These are phyloP conservation scores for Drosophila anomalata DNA, from an alignment of 2,888 invertebrate genomes.

Conservation along the genomic window DNA sequence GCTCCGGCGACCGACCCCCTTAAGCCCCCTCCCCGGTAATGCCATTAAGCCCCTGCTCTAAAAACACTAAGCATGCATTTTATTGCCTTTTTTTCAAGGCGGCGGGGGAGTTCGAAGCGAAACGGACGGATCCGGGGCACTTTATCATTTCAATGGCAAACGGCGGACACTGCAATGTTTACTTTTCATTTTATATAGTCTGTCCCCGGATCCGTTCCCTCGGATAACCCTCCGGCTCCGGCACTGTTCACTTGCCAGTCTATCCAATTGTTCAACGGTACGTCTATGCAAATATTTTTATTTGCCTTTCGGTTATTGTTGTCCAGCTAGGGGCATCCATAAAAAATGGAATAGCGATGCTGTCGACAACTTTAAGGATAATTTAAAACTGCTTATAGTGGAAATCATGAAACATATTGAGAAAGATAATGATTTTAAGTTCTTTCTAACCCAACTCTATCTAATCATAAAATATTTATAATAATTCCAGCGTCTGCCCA, in stretches of 20 bases:
- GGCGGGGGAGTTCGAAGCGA: background rate
- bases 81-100: slow-evolving; percentile 72
- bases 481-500: background rate
- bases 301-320: slow-evolving; percentile 64
- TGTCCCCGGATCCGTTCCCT: slow-evolving; percentile 15
- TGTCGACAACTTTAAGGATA: background rate
- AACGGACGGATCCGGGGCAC: slow-evolving; percentile 38
- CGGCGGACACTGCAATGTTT: slow-evolving; percentile 66
- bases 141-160: slow-evolving; percentile 77
- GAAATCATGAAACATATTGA: background rate
- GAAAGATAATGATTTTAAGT: background rate
- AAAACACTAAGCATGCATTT: slow-evolving; percentile 75
- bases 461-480: background rate
- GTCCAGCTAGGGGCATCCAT: slow-evolving; percentile 37
- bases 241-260: slow-evolving; percentile 66
- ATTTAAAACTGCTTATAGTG: background rate
- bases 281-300: slow-evolving; percentile 82
- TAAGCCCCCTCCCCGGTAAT: slow-evolving; percentile 45
- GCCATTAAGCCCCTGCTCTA: slow-evolving; percentile 56
- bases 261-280: slow-evolving; percentile 67
- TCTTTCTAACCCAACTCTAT: background rate
- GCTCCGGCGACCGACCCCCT: slow-evolving; percentile 12
- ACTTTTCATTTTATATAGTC: slow-evolving; percentile 74
- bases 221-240: background rate
- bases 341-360: slow-evolving; percentile 18